Base-by-base conservation (phyloP, 2,888 invertebrate genomes). In the Trichogramma evanescens region DNA sequence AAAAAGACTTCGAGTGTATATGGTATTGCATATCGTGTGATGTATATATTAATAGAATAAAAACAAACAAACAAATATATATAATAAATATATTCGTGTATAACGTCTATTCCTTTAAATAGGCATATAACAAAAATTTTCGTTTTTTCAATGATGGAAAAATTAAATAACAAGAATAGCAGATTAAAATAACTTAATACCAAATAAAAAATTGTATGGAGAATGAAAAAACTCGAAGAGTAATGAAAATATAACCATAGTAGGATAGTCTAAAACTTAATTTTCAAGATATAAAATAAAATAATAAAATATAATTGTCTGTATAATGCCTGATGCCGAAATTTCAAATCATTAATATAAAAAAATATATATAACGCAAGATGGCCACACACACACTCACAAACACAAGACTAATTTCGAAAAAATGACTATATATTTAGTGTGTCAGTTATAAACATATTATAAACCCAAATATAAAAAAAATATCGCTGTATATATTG, bases 21-120 rank as follows among this genome's bases (percentile, higher is more conserved):
- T 69, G 26, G 70, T 71, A 68, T 26, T 69, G 69, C 68, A 69
- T 70, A 69, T 68, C 68, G 68, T 69, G 69, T 70, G 70, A 63
- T 63, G 64, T 68, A 68, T 68, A 68, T 68, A 67, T 57, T 54
- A 57, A 54, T 43, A 58, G 44, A 57, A 55, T 67, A 67, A 63
- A 65, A 65, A 66, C 65, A 62, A 44, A 59, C 49, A 42, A 55
- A 58, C 42, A 57, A 26, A 45, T 45, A 56, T 44, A 44, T 26
- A 56, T 43, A 57, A 26, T 65, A 67, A 66, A 63, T 65, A 61
- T 66, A 66, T 61, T 65, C 64, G 61, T 66, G 62, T 58, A 63
- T 63, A 66, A 50, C 57, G 58, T 63, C 56, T 63, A 49, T 55
- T 48, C 10, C 26, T 13, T 10, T 63, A 58, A 58, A 55, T 63